phyloP scores from a whole-genome alignment of 2,797 vertebrate species.

The Chloroceryle amazona region DNA sequence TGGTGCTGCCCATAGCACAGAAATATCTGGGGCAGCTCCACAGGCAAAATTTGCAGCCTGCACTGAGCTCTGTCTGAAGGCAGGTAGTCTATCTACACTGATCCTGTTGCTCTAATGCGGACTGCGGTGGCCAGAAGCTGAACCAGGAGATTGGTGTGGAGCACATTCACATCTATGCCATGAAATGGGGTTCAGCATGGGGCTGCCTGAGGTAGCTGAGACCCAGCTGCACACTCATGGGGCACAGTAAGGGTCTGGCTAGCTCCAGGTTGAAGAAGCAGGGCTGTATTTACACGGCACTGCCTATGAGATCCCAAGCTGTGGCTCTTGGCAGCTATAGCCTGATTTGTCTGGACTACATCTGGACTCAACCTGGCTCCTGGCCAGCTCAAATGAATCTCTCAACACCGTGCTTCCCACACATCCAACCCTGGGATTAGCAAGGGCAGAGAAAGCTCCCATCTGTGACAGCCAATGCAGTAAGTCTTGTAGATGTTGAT shows the following conservation, averaged over 20 bases:
- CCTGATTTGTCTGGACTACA: conserved; percentile 59
- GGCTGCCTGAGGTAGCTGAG: background rate
- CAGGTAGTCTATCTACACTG: background rate
- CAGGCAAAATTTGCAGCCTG: background rate
- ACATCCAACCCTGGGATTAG: background rate
- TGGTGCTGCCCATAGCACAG: background rate
- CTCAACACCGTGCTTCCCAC: conserved; percentile 25
- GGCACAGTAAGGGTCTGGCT: background rate
- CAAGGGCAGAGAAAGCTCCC: conserved; percentile 15
- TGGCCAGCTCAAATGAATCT: conserved; percentile 47
- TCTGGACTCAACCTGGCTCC: conserved; percentile 45
- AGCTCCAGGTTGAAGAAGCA: background rate
- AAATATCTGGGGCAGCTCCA: background rate
- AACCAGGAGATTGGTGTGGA: accelerated
- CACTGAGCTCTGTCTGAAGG: background rate
- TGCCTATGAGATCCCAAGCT: background rate
- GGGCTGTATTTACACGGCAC: background rate
- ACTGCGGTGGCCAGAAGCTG: accelerated
- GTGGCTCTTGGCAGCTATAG: conserved; percentile 2
- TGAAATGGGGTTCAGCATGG: accelerated
- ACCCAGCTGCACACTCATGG: background rate
- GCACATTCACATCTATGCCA: background rate
- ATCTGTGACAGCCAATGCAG: background rate
- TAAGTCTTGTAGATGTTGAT: background rate
- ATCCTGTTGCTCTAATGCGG: background rate